Base-by-base conservation (phyloP, 1,140 invertebrate genomes). In the Mercenaria mercenaria region DNA sequence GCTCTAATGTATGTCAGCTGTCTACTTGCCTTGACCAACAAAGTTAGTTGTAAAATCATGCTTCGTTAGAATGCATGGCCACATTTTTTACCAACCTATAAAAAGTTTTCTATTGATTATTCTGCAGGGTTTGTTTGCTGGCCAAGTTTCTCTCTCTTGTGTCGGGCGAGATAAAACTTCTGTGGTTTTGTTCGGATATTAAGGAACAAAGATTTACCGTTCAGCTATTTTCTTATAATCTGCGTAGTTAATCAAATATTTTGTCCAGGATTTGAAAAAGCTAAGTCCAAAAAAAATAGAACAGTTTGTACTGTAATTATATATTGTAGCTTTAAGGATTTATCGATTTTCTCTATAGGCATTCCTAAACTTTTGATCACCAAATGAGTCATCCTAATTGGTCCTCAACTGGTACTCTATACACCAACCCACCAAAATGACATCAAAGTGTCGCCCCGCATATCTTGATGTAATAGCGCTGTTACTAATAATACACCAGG, bases 391-490 rank as follows among this genome's bases (percentile, higher is more conserved):
- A 82, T 32, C 23, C 56, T 47, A 43, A 56, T 81, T 59, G 56
- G 26, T 64, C 43, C 37, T 79, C 43, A 79, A 79, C 47, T 18
- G 47, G 76, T 56, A 56, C 76, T 79, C 18, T 11, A 39, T 67
- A 64, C 26, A 34, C 52, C 37, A 67, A 29, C 80, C 80, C 61
- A 82, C 80, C 34, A 64, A 61, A 41, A 52, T 56, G 69, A 76
- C 74, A 79, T 79, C 74, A 87, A 87, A 87, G 69, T 77, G 84
- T 87, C 74, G 74, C 84, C 39, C 61, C 18, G 52, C 76, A 76
- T 76, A 77, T 87, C 84, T 77, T 72, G 82, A 85, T 85, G 82
- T 85, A 87, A 87, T 87, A 76, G 50, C 59, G n/a, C n/a, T 77
- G 72, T 61, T 87, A 64, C 74, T 87, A 87, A 77, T 79, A 64